phyloP scores from a whole-genome alignment of 2,797 vertebrate species.

The Lates japonicus region DNA sequence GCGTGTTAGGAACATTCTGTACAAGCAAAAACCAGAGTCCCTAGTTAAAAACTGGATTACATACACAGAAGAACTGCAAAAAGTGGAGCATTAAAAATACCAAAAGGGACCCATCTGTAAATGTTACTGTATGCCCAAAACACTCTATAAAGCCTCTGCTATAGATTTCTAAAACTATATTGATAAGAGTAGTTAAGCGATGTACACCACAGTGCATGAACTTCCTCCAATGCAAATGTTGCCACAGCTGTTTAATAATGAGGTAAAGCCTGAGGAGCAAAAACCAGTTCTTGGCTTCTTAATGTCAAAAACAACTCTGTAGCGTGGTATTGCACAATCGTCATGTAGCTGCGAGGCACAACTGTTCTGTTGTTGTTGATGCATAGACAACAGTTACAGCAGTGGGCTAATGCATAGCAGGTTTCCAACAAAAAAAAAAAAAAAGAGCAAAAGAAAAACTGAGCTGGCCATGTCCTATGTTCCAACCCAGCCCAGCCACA shows the following conservation, averaged over 20 bases:
- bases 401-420: constrained; percentile 37
- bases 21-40: constrained; percentile 31
- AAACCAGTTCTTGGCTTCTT: constrained; percentile 51
- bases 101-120: background rate
- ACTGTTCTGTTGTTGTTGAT: constrained; percentile 50
- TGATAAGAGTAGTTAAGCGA: background rate
- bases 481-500: constrained; percentile 34
- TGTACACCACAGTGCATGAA: background rate
- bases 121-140: background rate
- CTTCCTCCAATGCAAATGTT: background rate
- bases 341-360: constrained; percentile 67
- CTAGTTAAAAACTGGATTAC: constrained; percentile 20
- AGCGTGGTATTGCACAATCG: constrained; percentile 54
- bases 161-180: background rate
- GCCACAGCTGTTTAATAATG: constrained; percentile 11
- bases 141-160: background rate
- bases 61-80: background rate
- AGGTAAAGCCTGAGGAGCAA: constrained; percentile 22
- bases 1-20: constrained; percentile 71
- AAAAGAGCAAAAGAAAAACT: constrained; percentile 20
- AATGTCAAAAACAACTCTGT: constrained; percentile 38
- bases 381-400: constrained; percentile 41
- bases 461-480: constrained; percentile 15
- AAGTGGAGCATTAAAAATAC: background rate
- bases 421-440: constrained; percentile 18